Evolutionary conservation across 2,113 vertebrate species (phyloP).

Genomic region (Hiodon alosoides): DNA sequence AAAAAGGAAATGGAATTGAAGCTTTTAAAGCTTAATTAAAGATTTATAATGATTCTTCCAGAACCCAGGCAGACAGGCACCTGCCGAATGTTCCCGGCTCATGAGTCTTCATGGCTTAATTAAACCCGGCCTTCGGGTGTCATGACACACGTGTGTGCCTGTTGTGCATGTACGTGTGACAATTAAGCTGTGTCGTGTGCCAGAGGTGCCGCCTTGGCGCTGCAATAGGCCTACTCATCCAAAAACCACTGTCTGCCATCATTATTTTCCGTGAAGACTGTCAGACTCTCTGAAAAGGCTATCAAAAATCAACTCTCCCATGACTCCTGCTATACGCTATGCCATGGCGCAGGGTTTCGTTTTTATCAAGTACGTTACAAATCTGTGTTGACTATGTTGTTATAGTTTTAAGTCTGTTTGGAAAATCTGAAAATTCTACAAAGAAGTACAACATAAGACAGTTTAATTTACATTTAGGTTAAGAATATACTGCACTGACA

Average conservation of each 20-base stretch:
- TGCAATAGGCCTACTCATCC: too few species aligned
- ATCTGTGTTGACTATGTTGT: background rate
- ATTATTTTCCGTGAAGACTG: too few species aligned
- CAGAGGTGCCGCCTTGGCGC: constrained; percentile 53
- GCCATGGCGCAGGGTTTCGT: background rate
- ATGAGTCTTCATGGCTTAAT: constrained; percentile 68
- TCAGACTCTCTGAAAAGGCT: too few species aligned
- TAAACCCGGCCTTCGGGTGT: constrained; percentile 71
- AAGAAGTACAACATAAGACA: too few species aligned
- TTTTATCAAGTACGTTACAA: background rate
- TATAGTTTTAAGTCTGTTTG: background rate
- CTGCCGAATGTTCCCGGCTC: constrained; percentile 62
- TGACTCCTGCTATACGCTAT: too few species aligned
- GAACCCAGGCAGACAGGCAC: constrained; percentile 62
- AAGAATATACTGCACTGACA: too few species aligned
- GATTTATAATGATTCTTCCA: constrained; percentile 57
- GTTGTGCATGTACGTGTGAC: constrained; percentile 57
- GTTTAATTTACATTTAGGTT: too few species aligned
- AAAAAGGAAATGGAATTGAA: constrained; percentile 29
- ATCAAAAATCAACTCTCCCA: too few species aligned
- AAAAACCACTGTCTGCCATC: too few species aligned
- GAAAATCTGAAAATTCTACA: too few species aligned
- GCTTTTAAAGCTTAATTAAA: constrained; percentile 61
- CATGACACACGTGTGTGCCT: constrained; percentile 58
- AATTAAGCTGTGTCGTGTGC: constrained; percentile 63